A percentile compares a stretch with the other conserved stretches of the same genome.
These are phyloP conservation scores for Lontra canadensis DNA, from an alignment of 2,113 vertebrate species.

Conservation along the genomic window DNA sequence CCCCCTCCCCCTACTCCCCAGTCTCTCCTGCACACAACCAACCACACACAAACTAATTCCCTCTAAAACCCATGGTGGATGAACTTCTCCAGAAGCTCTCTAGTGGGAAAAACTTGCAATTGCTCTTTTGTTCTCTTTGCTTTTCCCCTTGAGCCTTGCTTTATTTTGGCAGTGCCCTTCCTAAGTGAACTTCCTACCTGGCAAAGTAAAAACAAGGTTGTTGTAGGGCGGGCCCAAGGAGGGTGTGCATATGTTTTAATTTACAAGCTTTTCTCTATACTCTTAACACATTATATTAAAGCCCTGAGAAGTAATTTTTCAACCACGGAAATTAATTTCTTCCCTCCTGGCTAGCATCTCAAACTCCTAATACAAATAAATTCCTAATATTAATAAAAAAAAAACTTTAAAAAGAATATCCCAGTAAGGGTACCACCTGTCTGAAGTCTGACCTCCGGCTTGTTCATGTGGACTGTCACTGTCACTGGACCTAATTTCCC, in stretches of 20 bases:
- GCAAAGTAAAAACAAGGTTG: neutral
- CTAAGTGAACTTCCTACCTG: neutral
- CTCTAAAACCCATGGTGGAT: neutral
- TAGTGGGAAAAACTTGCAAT: neutral
- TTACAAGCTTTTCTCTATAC: neutral
- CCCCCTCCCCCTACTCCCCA: fast-evolving
- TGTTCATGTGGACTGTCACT: neutral
- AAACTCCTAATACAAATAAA: neutral
- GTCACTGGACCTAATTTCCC: neutral
- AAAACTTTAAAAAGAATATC: neutral
- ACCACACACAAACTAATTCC: neutral
- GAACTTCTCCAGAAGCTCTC: neutral
- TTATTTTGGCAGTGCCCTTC: neutral
- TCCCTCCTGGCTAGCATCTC: neutral
- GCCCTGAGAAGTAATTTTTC: constrained; percentile 2
- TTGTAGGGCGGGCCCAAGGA: neutral
- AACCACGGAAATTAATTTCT: neutral
- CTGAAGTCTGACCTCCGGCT: neutral
- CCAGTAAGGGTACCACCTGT: neutral
- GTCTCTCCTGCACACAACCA: neutral
- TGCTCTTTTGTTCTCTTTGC: neutral
- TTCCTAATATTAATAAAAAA: neutral
- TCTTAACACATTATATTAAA: neutral
- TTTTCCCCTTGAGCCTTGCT: neutral
- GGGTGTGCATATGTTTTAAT: neutral